phyloP scores from a whole-genome alignment of 2,797 vertebrate species.

The Salmo trutta region DNA sequence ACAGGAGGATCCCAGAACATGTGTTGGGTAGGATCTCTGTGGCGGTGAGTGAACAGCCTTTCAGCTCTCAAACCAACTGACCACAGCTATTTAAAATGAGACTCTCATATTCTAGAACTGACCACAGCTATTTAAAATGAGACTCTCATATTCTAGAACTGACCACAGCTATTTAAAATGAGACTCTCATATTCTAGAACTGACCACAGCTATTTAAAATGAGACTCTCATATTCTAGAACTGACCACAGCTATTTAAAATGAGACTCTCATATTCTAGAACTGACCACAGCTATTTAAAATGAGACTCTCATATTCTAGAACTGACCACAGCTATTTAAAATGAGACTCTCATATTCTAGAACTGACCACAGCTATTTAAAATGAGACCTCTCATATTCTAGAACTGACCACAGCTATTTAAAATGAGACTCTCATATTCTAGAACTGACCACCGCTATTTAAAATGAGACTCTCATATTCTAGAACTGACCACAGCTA shows the following conservation, averaged over 20 bases:
- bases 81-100: not conserved
- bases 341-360: not conserved
- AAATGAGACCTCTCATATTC: not conserved
- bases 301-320: not conserved
- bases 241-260: not conserved
- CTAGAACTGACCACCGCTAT: not conserved
- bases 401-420: not conserved
- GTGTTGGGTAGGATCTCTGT: slow-evolving; percentile 94
- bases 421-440: not conserved
- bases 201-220: not conserved
- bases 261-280: not conserved
- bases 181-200: not conserved
- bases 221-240: too few species aligned
- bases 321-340: not conserved
- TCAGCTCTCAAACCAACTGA: not conserved
- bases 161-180: not conserved
- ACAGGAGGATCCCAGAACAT: slow-evolving; percentile 91
- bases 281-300: not conserved
- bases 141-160: not conserved
- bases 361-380: not conserved
- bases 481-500: not conserved
- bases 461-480: not conserved
- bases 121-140: not conserved
- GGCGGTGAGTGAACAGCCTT: slow-evolving; percentile 79
- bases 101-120: not conserved